phyloP scores from a whole-genome alignment of 1,140 invertebrate species.

The Protaetia brevitarsis region DNA sequence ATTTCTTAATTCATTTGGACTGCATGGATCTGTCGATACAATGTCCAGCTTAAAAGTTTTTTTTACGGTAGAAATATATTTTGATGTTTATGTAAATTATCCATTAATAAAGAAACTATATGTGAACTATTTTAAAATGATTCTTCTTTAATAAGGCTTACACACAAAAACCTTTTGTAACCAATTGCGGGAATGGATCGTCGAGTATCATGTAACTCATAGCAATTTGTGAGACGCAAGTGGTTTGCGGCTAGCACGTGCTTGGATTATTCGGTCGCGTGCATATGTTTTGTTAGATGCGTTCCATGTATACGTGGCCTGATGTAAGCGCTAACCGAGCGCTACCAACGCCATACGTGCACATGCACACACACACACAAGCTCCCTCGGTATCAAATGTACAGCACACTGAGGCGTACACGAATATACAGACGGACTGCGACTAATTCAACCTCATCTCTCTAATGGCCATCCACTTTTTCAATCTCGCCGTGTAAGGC shows the following conservation, averaged over 20 bases:
- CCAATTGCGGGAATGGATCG: constrained; percentile 33
- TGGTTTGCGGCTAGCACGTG: constrained; percentile 32
- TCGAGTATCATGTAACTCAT: constrained; percentile 31
- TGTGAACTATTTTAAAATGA: too few species aligned
- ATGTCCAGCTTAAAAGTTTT: too few species aligned
- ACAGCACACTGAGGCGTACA: not conserved
- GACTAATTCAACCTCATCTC: constrained; percentile 20
- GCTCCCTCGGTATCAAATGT: too few species aligned
- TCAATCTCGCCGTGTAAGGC: constrained; percentile 12
- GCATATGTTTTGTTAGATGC: constrained; percentile 34
- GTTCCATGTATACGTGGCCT: constrained; percentile 14
- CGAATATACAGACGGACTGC: not conserved
- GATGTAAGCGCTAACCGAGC: not conserved
- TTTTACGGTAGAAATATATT: too few species aligned
- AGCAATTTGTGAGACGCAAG: constrained; percentile 36
- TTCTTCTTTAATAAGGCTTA: too few species aligned
- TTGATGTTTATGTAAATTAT: too few species aligned
- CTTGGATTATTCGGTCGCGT: constrained; percentile 36
- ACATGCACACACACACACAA: not conserved
- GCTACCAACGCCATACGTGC: not conserved
- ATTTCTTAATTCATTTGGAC: too few species aligned
- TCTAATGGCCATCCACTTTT: constrained; percentile 14
- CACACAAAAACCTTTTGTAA: not conserved
- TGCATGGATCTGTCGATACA: too few species aligned
- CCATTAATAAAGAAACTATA: too few species aligned